Base-by-base conservation (phyloP, 2,113 vertebrate species). In the Silurus glanis region DNA sequence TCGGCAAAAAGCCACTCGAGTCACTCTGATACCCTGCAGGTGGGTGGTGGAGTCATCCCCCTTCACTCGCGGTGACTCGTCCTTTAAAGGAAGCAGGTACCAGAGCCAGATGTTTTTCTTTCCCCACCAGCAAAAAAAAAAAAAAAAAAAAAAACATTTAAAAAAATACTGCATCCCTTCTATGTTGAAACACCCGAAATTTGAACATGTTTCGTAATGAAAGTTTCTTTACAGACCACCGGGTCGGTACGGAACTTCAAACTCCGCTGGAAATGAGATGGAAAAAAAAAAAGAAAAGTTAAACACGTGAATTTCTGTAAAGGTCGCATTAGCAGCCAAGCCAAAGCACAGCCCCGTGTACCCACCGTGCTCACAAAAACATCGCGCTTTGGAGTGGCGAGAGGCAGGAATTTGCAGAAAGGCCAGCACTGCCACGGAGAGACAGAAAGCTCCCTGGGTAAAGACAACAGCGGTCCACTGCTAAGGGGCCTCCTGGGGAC, bases 401-500 rank as follows among this genome's bases (percentile, higher is more conserved):
- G 62, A 61, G 64, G 67, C 85, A 85, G 61, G 80, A 88, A 88
- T 76, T 79, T 86, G 82, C 58, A 49, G 87, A 85, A 84, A 88
- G 82, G 82, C 76, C 84, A 69, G 78, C 47, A 55, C 80, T 69
- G 83, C 66, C 53, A 88, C 66, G 61, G 67, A 89, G 79, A 89
- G 79, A 89, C 85, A 84, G 83, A 81, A 58, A 78, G 87, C 75
- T 59, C 76, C 75, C 87, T 85, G 82, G 87, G 85, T 82, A 89
- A 86, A 87, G 66, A 86, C 82, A 88, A 88, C 85, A 83, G 85
- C 84, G 75, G 83, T 45, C 66, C 87, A 84, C 88, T 82, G 75
- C 83, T 89, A 85, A 37, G 74, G 69, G 89, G 86, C 90, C 87
- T 83, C 81, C 56, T 47, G 25, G 76, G 82, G 85, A 90, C 87